phyloP scores from a whole-genome alignment of 2,113 vertebrate genomes.

The Ovis aries region ARS-UI_Ramb_v3.0 NC_056054.1:171949001-171949500 shows the following conservation, averaged over 20 bases:
- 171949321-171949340: neutral
- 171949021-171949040: constrained; percentile 36
- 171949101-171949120: neutral
- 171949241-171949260: neutral
- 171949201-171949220: neutral
- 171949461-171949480: neutral
- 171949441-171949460: neutral
- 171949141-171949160: constrained; percentile 15
- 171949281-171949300: neutral
- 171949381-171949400: neutral
- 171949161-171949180: neutral
- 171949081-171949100: neutral
- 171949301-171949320: neutral
- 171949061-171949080: neutral
- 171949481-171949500: neutral
- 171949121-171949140: neutral
- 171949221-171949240: neutral
- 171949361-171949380: neutral
- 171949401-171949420: neutral
- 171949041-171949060: constrained; percentile 40
- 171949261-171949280: neutral
- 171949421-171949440: neutral
- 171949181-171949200: neutral
- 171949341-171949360: neutral
- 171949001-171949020: constrained; percentile 19